These are phyloP conservation scores for Acrocyrtus sp. DNA, from an alignment of 2,888 invertebrate genomes.

Conservation along the genomic window DNA sequence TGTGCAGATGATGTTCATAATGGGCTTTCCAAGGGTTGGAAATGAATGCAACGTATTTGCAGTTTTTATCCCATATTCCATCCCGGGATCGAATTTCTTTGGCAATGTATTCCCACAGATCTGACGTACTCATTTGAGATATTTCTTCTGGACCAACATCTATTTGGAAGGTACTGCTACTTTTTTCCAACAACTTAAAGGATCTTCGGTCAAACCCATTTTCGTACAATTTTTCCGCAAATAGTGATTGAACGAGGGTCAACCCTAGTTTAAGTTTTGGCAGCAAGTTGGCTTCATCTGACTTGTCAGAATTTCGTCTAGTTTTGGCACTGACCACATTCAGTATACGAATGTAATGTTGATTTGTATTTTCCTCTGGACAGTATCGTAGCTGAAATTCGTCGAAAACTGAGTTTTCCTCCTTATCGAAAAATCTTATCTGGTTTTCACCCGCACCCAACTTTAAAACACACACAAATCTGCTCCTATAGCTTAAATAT, in stretches of 20 bases:
- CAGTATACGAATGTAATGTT: slow-evolving; percentile 34
- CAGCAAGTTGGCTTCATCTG: slow-evolving; percentile 68
- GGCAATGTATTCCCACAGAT: slow-evolving; percentile 87
- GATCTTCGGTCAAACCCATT: slow-evolving; percentile 82
- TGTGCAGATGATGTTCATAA: slow-evolving; percentile 31
- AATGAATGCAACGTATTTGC: slow-evolving; percentile 90
- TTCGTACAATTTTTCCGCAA: slow-evolving; percentile 87
- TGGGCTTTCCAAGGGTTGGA: slow-evolving; percentile 85
- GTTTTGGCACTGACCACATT: slow-evolving; percentile 43
- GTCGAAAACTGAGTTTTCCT: slow-evolving; percentile 26
- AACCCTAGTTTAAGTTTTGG: slow-evolving; percentile 79
- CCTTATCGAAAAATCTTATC: slow-evolving; percentile 40
- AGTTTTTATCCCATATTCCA: slow-evolving; percentile 72
- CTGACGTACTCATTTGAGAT: slow-evolving; percentile 77
- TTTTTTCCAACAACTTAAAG: slow-evolving; percentile 79
- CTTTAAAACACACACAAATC: slow-evolving; percentile 33
- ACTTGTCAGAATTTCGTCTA: slow-evolving; percentile 71
- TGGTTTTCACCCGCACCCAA: slow-evolving; percentile 38
- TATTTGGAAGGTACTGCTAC: slow-evolving; percentile 75
- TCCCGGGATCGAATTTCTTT: slow-evolving; percentile 81
- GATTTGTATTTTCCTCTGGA: slow-evolving; percentile 12
- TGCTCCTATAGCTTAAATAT: slow-evolving; percentile 21
- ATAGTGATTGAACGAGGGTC: slow-evolving; percentile 84
- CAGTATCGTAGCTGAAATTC: slow-evolving; percentile 38
- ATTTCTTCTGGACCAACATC: slow-evolving; percentile 77